Evolutionary conservation across 2,797 vertebrate species (phyloP).

Genomic region (Sebastes taczanowskii): DNA sequence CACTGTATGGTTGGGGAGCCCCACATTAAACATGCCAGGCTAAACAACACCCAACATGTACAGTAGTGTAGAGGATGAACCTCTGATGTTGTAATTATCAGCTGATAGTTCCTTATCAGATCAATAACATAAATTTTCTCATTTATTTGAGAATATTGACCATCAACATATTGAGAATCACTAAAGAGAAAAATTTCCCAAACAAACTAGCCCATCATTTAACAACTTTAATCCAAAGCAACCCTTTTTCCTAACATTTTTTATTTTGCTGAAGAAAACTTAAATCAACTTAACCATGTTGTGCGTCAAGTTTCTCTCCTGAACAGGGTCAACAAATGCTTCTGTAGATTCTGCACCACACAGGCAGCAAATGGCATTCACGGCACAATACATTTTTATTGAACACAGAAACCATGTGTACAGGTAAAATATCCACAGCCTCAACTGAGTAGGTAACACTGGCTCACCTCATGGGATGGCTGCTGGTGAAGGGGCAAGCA

Average conservation of each 20-base stretch:
- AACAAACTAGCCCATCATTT: background rate
- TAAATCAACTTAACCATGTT: background rate
- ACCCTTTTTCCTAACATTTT: background rate
- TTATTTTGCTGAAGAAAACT: background rate
- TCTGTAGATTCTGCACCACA: background rate
- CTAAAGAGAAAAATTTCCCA: background rate
- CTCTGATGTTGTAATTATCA: background rate
- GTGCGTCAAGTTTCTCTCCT: background rate
- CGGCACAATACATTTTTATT: constrained; percentile 72
- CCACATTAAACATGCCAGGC: background rate
- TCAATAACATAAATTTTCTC: background rate
- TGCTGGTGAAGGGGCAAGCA: constrained; percentile 66
- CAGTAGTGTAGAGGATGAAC: too few relatives aligned
- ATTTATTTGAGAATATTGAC: background rate
- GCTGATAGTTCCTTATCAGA: background rate
- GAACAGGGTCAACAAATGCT: background rate
- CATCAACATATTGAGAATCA: background rate
- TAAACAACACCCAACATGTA: background rate
- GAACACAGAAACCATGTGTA: constrained; percentile 73
- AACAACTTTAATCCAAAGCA: background rate
- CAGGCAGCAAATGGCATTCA: constrained; percentile 38
- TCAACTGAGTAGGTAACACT: constrained; percentile 49
- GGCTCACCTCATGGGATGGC: constrained; percentile 59
- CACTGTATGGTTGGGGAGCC: background rate
- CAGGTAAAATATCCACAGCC: constrained; percentile 68